Base-by-base conservation (phyloP, 2,113 vertebrate species). In the Pelodiscus sinensis region DNA sequence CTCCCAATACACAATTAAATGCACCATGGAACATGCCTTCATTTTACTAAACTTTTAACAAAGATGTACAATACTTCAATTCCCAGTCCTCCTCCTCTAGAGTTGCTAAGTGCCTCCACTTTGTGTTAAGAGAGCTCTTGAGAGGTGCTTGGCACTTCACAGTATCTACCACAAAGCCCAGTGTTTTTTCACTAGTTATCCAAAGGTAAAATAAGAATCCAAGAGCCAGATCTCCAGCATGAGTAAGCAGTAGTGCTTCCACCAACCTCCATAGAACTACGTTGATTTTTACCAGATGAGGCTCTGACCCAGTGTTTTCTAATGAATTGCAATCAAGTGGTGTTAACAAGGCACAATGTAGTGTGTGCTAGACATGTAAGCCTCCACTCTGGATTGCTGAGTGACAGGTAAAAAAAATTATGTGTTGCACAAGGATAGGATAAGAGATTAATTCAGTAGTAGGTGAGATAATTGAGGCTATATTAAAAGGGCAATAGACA, bases 401-500 rank as follows among this genome's bases (percentile, higher is more conserved):
- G 24, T 2, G 9, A 80, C 16, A 71, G 16, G 35, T 84, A 19
- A 90, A 92, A 44, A 93, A 71, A 93, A 77, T 90, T 84, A 31
- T 52, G 4, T 10, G 81, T 89, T 91, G 11, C 10, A 31, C 1
- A 56, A 68, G 16, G 5, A 85, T 31, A 60, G 18, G 22, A 50
- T 68, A 89, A 15, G 80, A 88, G 38, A 90, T 79, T 86, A 82
- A 90, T 80, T 92, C 29, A 78, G n/a, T 52, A 86, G 52, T 88
- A 94, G 8, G 15, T 8, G 85, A 84, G 22, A 29, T 77, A 88
- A 87, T 21, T 89, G 58, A 94, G 81, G 44, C 55, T 7, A 50
- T 56, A 16, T 9, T 12, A 2, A 8, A 57, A 88, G 75, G 0
- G 15, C 75, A 73, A 60, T 54, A 18, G 7, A 55, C 35, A 62